These are phyloP conservation scores for Phataginus tetradactyla DNA, from an alignment of 2,797 vertebrate species.

Conservation along the genomic window DNA sequence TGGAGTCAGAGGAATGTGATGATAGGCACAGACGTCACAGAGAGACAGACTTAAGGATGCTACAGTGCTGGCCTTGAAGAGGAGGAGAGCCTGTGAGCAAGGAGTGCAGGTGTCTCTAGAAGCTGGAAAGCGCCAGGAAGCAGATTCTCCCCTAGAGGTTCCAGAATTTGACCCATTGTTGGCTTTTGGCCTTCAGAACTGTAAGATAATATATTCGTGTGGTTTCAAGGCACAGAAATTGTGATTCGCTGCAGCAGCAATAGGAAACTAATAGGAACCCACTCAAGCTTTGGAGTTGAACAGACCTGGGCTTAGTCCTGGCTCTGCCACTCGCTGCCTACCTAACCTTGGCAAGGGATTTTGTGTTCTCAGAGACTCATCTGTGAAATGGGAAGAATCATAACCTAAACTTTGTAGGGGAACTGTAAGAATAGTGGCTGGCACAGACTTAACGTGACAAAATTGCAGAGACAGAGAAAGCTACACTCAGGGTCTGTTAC, in stretches of 20 bases:
- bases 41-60: neutral
- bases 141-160: neutral
- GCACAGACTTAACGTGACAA: fast-evolving
- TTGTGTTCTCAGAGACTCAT: too few relatives aligned
- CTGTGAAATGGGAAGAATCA: neutral
- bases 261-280: fast-evolving
- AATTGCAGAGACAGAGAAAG: neutral
- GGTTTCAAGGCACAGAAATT: neutral
- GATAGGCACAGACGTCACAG: neutral
- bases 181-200: neutral
- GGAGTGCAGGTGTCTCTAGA: neutral
- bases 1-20: neutral
- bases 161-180: neutral
- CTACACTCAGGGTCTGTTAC: fast-evolving
- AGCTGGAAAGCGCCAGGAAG: neutral
- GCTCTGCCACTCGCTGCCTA: neutral
- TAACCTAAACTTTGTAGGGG: neutral
- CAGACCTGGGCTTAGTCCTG: fast-evolving
- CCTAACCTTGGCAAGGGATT: neutral
- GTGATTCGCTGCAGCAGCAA: too few relatives aligned
- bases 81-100: neutral
- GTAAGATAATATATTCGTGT: neutral
- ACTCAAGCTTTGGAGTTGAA: fast-evolving
- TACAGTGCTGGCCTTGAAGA: neutral
- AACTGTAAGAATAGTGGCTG: neutral